A percentile compares a stretch with the other conserved stretches of the same genome.
phyloP scores from a whole-genome alignment of 2,888 invertebrate species.

The Drosophila subquinaria region DNA sequence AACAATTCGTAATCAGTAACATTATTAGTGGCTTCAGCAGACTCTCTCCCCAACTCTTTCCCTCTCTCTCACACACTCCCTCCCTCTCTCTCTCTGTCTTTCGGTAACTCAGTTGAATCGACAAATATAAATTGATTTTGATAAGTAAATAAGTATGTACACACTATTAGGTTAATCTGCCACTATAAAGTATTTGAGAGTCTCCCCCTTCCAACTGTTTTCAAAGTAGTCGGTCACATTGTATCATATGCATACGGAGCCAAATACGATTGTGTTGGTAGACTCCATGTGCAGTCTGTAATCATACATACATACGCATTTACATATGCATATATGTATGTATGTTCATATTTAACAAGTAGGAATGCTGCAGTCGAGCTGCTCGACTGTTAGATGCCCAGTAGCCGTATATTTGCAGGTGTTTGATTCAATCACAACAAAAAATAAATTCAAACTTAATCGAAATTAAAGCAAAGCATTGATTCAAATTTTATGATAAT shows the following conservation, averaged over 20 bases:
- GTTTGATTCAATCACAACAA: too few relatives aligned
- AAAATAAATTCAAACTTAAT: neutral
- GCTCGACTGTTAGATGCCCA: neutral
- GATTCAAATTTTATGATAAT: too few relatives aligned
- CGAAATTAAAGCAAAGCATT: too few relatives aligned
- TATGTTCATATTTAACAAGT: conserved; percentile 4
- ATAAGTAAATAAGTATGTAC: conserved; percentile 30
- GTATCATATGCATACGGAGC: conserved; percentile 20
- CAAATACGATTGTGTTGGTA: conserved; percentile 20
- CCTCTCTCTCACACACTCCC: neutral
- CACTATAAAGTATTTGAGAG: conserved; percentile 41
- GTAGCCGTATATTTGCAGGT: neutral
- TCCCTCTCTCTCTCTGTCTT: neutral
- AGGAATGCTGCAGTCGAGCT: neutral
- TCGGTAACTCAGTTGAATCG: neutral
- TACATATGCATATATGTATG: conserved; percentile 4
- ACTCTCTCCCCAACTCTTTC: neutral
- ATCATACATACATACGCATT: conserved; percentile 36
- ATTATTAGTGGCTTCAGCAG: conserved; percentile 10
- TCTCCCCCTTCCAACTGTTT: conserved; percentile 2
- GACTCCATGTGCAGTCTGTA: conserved; percentile 42
- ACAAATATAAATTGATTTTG: conserved; percentile 37
- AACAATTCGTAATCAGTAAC: conserved; percentile 24
- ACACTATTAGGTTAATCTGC: conserved; percentile 48
- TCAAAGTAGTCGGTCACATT: conserved; percentile 27